A percentile compares a stretch with the other conserved stretches of the same genome.
Conservation (phyloP, 2,113 vertebrate species). For the Erinaceus europaeus region DNA sequence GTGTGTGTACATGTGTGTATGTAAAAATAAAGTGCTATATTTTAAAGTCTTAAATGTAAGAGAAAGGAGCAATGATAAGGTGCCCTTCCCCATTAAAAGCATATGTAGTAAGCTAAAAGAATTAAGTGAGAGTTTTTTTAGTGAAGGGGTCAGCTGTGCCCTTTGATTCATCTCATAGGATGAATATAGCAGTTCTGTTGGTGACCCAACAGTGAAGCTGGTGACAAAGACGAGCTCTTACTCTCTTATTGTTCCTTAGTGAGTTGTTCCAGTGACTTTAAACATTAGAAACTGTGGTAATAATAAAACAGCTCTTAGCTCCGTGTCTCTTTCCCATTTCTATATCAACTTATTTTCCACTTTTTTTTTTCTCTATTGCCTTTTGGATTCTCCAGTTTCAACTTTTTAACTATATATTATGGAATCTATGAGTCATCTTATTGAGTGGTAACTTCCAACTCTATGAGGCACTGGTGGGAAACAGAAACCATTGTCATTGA, state of each 20-base stretch:
- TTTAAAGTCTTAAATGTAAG: background rate
- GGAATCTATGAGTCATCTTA: background rate
- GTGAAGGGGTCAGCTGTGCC: background rate
- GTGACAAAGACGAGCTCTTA: background rate
- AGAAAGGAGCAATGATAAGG: background rate
- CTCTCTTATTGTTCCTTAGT: background rate
- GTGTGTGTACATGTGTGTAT: background rate
- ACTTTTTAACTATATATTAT: background rate
- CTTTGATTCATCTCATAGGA: background rate
- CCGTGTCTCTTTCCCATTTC: background rate
- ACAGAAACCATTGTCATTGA: background rate
- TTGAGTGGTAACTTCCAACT: background rate
- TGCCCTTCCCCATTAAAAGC: background rate
- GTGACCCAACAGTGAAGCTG: background rate
- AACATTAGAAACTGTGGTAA: background rate
- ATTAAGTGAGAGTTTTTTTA: background rate
- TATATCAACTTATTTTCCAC: background rate
- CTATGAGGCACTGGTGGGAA: background rate
- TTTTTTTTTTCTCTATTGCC: background rate
- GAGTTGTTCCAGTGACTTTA: background rate
- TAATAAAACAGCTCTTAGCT: background rate
- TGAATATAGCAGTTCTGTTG: background rate
- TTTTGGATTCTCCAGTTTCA: background rate
- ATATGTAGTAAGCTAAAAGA: background rate
- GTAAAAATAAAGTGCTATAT: background rate